phyloP scores from a whole-genome alignment of 2,797 vertebrate species.

The Danio jaintianensis region DNA sequence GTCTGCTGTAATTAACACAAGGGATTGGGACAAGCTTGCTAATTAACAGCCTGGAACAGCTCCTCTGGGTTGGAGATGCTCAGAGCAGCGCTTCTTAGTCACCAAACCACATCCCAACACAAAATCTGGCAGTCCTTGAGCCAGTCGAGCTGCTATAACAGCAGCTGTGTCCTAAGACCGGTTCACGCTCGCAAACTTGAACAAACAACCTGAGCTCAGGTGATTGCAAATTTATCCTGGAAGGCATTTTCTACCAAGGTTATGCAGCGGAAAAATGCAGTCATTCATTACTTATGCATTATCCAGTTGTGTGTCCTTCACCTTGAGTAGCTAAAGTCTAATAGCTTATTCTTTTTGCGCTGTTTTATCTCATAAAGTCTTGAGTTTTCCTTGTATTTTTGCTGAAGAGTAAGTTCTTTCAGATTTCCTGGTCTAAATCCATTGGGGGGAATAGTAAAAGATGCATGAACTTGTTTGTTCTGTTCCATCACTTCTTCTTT shows the following conservation, averaged over 20 bases:
- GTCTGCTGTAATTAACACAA: slow-evolving; percentile 55
- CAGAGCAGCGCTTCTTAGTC: slow-evolving; percentile 39
- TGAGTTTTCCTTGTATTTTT: slow-evolving; percentile 44
- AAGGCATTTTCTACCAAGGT: slow-evolving; percentile 44
- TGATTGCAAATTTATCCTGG: slow-evolving; percentile 12
- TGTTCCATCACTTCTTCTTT: slow-evolving; percentile 60
- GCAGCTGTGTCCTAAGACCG: slow-evolving; percentile 8
- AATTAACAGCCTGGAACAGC: slow-evolving; percentile 53
- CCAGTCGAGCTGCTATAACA: not conserved
- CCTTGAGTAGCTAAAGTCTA: slow-evolving; percentile 66
- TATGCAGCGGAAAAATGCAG: slow-evolving; percentile 44
- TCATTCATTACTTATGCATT: slow-evolving; percentile 66
- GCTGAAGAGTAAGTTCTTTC: not conserved
- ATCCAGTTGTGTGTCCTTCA: slow-evolving; percentile 63
- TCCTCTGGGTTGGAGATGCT: slow-evolving; percentile 31
- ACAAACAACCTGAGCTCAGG: slow-evolving; percentile 42
- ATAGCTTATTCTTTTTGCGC: slow-evolving; percentile 40
- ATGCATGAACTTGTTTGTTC: slow-evolving; percentile 67
- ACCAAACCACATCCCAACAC: slow-evolving; percentile 30
- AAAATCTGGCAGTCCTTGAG: slow-evolving; percentile 40
- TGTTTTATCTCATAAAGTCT: slow-evolving; percentile 46
- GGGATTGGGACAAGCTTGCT: slow-evolving; percentile 46
- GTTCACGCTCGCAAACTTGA: slow-evolving; percentile 21
- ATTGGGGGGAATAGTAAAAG: slow-evolving; percentile 60
- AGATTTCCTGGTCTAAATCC: slow-evolving; percentile 6